These are phyloP conservation scores for Amphiura filiformis DNA, from an alignment of 35 echinoderm and acorn worm species.

Conservation along the genomic window DNA sequence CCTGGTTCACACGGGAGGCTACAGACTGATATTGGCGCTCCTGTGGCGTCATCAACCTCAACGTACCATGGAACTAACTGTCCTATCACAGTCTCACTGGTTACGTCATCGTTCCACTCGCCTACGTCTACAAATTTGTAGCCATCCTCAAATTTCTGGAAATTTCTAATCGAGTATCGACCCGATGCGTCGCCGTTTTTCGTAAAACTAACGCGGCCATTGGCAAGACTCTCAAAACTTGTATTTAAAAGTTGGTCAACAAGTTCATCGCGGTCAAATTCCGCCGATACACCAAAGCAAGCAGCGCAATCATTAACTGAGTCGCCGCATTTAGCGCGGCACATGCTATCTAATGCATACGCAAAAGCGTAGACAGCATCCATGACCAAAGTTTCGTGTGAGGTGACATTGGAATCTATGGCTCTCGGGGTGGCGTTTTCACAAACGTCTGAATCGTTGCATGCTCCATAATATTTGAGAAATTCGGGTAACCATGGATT, in stretches of 20 bases:
- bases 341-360: constrained; percentile 68
- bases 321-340: constrained; percentile 25
- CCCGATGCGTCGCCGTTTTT: constrained; percentile 60
- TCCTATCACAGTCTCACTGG: too few species aligned
- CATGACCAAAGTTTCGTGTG: constrained; percentile 84
- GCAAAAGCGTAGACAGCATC: constrained; percentile 68
- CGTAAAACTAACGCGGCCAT: constrained; percentile 50
- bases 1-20: constrained; percentile 60
- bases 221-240: constrained; percentile 51
- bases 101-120: too few species aligned
- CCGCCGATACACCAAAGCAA: constrained; percentile 35
- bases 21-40: constrained; percentile 65
- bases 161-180: constrained; percentile 61
- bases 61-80: constrained; percentile 16
- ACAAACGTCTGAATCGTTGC: background rate
- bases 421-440: constrained; percentile 9
- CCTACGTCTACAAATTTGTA: too few species aligned
- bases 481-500: constrained; percentile 85
- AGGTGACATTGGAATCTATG: constrained; percentile 2
- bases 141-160: constrained; percentile 29
- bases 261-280: constrained; percentile 31
- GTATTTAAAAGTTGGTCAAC: constrained; percentile 45
- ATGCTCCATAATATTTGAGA: constrained; percentile 47
- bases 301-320: constrained; percentile 1
- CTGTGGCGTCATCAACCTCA: constrained; percentile 9